A percentile compares a stretch with the other conserved stretches of the same genome.
Evolutionary conservation across 2,113 vertebrate species (phyloP).

Genomic region (Myanophis thanlyinensis): DNA sequence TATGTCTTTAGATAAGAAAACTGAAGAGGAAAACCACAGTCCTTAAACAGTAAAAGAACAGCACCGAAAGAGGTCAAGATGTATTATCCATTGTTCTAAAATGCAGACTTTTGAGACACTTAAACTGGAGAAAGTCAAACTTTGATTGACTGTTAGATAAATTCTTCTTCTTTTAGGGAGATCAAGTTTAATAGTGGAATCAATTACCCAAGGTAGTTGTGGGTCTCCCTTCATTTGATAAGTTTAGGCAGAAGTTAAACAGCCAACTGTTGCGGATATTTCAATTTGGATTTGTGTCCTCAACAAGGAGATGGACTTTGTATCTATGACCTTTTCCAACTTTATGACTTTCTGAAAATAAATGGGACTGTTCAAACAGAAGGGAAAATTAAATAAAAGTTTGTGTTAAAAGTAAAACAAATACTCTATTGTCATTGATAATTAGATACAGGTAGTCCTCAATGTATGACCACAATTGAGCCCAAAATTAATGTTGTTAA

Average conservation of each 20-base stretch:
- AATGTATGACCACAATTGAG: too few relatives aligned
- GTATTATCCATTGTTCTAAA: not conserved
- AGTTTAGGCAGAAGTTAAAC: not conserved
- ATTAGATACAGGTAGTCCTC: too few relatives aligned
- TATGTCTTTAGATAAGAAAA: not conserved
- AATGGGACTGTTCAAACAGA: not conserved
- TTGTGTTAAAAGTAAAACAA: not conserved
- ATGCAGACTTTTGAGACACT: not conserved
- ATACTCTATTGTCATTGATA: not conserved
- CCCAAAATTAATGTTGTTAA: too few relatives aligned
- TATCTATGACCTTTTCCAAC: not conserved
- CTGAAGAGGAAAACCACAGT: not conserved
- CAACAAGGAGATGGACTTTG: not conserved
- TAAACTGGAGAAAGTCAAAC: not conserved
- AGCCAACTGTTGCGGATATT: not conserved
- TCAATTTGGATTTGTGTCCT: not conserved
- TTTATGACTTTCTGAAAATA: not conserved
- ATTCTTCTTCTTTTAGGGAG: not conserved
- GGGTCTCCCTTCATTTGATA: not conserved
- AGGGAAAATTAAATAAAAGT: not conserved
- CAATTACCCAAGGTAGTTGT: not conserved
- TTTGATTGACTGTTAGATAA: not conserved
- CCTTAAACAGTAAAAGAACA: not conserved
- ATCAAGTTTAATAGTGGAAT: not conserved
- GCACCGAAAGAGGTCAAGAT: not conserved